Evolutionary conservation across 2,113 vertebrate genomes (phyloP), one percentile per base, ranked within the genome.

Genomic region (Poeciliopsis occidentalis): DNA sequence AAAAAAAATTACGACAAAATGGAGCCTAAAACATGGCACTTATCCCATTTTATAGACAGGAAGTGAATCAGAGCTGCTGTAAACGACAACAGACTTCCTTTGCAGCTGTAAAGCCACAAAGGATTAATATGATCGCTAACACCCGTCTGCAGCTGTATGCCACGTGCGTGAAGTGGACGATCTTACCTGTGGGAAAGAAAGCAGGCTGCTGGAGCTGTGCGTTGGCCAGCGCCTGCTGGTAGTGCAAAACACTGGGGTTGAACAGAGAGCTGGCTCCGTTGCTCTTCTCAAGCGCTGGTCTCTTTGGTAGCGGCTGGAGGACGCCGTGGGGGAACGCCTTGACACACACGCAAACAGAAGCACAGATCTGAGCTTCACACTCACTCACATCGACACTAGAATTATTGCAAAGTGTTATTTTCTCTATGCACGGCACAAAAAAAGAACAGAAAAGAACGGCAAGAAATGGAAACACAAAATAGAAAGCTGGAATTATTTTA

Each of bases 251-350:
- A 93, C 96, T 97, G 93, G 97, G 97, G 90, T 95, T 98, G 93
- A 99, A 98, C 90, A 98, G 94, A 69, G 97, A 92, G 89, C 94
- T 96, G 75, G 96, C 95, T 76, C 96, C 96, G 84, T 96, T 98
- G 94, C 94, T 97, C 93, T 99, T 99, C 94, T 99, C 98, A 85
- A 99, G 95, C 84, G 98, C 97, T 94, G 92, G 96, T 96, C 98
- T 98, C 97, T 99, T 99, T 97, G 98, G 97, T 97, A 99, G 95
- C 69, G 97, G 96, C 85, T 99, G 98, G 91, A 99, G 96, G 92
- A 97, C 93, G 89, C 97, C 95, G 54, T 97, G 96, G 89, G 97
- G 97, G 91, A 99, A 99, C 75, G 96, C 97, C 98, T 99, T 83
- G 13, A 51, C 34, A 73, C 78, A 51, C 34, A 73, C 62, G 70